Evolutionary conservation across 2,888 invertebrate genomes (phyloP).

Genomic region (Chironomus tentans): DNA sequence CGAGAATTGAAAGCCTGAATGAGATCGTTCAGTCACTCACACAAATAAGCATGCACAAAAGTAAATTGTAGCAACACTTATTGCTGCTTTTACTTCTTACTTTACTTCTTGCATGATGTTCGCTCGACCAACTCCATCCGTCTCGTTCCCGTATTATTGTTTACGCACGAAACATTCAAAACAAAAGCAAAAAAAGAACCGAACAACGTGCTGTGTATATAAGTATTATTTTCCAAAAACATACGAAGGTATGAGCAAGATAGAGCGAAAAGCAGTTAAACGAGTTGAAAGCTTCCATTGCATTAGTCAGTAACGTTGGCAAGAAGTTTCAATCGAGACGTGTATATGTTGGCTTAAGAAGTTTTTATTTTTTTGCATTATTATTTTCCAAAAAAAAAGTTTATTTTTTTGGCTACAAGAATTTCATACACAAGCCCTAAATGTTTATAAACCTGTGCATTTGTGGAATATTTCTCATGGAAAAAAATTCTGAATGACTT

Average conservation of each 20-base stretch:
- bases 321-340: background rate
- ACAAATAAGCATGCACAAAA: too few species aligned
- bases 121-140: background rate
- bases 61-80: too few species aligned
- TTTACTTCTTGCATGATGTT: background rate
- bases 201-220: background rate
- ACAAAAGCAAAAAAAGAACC: background rate
- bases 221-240: background rate
- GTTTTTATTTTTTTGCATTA: background rate
- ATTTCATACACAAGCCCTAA: too few species aligned
- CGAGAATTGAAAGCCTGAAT: too few species aligned
- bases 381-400: too few species aligned
- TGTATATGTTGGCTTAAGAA: background rate
- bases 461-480: too few species aligned
- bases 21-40: too few species aligned
- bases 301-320: conserved; percentile 12
- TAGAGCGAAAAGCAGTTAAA: conserved; percentile 6
- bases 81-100: background rate
- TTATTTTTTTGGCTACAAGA: too few species aligned
- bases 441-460: too few species aligned
- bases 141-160: background rate
- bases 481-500: too few species aligned
- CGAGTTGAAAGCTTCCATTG: conserved; percentile 23
- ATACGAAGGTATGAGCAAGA: background rate
- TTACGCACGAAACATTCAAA: conserved; percentile 3